Percentiles rank a stretch among this genome's conserved stretches.
Evolutionary conservation across 2,797 vertebrate species (phyloP).

Genomic region (Pelodytes ibericus): DNA sequence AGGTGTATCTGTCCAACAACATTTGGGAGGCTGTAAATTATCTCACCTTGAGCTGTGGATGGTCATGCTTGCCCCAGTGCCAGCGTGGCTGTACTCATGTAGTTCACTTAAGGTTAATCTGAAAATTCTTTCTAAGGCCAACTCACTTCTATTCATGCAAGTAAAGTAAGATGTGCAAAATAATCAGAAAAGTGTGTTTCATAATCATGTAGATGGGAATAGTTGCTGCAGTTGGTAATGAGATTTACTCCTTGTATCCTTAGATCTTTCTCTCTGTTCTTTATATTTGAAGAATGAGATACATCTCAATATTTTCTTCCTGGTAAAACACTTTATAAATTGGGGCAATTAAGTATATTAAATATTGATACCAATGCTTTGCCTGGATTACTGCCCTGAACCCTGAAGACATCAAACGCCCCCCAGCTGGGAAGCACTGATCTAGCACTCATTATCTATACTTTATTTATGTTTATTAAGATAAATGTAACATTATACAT

Average conservation of each 20-base stretch:
- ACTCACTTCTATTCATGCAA: constrained; percentile 6
- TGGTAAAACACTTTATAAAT: not conserved
- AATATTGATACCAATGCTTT: too few relatives aligned
- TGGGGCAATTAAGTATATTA: too few relatives aligned
- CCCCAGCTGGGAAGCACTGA: too few relatives aligned
- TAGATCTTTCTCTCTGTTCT: too few relatives aligned
- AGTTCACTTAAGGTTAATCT: constrained; percentile 27
- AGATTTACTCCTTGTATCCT: not conserved
- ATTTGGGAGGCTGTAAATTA: not conserved
- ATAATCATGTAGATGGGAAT: not conserved
- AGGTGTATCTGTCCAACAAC: too few relatives aligned
- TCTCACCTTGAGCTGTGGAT: not conserved
- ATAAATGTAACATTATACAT: too few relatives aligned
- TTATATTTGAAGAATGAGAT: too few relatives aligned
- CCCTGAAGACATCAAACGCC: too few relatives aligned
- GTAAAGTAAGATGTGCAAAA: constrained; percentile 1
- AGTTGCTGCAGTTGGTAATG: not conserved
- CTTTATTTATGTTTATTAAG: too few relatives aligned
- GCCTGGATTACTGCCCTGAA: too few relatives aligned
- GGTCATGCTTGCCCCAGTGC: not conserved
- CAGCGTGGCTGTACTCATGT: not conserved
- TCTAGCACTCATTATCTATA: too few relatives aligned
- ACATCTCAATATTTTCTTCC: too few relatives aligned
- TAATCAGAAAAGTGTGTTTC: not conserved
- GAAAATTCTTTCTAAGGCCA: constrained; percentile 31